phyloP scores from a whole-genome alignment of 2,797 vertebrate genomes.

The Anas acuta region DNA sequence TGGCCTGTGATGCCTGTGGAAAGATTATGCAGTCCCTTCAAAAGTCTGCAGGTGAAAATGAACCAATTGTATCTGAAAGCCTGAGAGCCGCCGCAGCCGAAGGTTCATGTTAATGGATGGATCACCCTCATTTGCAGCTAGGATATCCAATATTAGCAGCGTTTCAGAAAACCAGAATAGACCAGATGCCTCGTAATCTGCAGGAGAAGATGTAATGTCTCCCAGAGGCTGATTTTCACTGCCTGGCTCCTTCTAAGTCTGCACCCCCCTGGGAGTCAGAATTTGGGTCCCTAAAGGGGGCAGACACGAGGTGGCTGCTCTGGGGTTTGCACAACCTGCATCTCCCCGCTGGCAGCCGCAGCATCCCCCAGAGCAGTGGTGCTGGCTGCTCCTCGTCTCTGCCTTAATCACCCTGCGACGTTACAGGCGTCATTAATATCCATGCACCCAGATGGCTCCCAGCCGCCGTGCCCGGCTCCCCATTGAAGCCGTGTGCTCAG shows the following conservation, averaged over 20 bases:
- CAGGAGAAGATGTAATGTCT: not conserved
- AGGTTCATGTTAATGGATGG: not conserved
- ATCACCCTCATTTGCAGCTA: not conserved
- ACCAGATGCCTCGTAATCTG: not conserved
- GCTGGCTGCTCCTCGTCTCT: not conserved
- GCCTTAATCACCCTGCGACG: not conserved
- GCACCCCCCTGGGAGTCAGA: not conserved
- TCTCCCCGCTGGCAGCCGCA: not conserved
- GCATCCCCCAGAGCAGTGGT: not conserved
- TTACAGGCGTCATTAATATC: not conserved
- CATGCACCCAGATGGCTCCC: conserved; percentile 32
- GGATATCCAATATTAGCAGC: not conserved
- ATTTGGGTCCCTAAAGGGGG: not conserved
- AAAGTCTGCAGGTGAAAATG: not conserved
- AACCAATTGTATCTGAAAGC: not conserved
- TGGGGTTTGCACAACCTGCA: not conserved
- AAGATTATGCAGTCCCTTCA: not conserved
- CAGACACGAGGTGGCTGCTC: fast-evolving
- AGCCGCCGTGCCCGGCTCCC: not conserved
- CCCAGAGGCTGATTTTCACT: not conserved
- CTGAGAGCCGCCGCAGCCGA: not conserved
- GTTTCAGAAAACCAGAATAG: not conserved
- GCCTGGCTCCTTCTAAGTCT: not conserved
- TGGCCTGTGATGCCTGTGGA: fast-evolving
- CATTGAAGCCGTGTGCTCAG: not conserved